Conservation (phyloP, 2,113 vertebrate genomes). For the Lophotis ruficrista region DNA sequence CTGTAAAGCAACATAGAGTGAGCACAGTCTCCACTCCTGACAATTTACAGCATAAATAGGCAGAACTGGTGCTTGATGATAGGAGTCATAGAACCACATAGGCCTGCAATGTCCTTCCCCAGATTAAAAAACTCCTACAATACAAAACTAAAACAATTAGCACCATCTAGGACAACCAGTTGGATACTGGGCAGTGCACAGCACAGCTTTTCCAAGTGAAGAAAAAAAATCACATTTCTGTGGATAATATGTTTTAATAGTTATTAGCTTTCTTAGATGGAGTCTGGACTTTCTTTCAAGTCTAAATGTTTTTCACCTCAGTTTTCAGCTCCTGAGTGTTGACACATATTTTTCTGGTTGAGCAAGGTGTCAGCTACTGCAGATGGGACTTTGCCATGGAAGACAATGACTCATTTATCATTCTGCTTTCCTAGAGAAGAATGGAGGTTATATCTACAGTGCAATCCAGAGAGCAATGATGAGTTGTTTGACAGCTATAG, state of each 20-base stretch:
- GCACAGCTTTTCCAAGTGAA: background rate
- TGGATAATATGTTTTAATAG: background rate
- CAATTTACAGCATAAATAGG: background rate
- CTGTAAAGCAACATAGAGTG: background rate
- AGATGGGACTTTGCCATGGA: background rate
- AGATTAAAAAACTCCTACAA: background rate
- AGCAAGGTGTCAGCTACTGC: background rate
- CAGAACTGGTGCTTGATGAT: background rate
- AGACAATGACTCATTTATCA: background rate
- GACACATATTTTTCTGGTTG: background rate
- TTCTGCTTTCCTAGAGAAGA: background rate
- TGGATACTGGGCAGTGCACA: background rate
- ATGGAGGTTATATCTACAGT: background rate
- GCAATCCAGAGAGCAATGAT: background rate
- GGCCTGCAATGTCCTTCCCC: background rate
- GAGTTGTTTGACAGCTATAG: background rate
- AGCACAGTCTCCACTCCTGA: background rate
- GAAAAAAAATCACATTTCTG: background rate
- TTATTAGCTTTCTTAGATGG: background rate
- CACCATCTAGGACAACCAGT: background rate
- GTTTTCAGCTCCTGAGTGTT: background rate
- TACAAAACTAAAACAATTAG: background rate
- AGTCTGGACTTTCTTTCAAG: background rate
- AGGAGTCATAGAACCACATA: background rate
- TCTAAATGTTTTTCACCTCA: background rate